These are phyloP conservation scores for Dromococcyx pavoninus DNA, from an alignment of 2,797 vertebrate genomes.

Conservation along the genomic window DNA sequence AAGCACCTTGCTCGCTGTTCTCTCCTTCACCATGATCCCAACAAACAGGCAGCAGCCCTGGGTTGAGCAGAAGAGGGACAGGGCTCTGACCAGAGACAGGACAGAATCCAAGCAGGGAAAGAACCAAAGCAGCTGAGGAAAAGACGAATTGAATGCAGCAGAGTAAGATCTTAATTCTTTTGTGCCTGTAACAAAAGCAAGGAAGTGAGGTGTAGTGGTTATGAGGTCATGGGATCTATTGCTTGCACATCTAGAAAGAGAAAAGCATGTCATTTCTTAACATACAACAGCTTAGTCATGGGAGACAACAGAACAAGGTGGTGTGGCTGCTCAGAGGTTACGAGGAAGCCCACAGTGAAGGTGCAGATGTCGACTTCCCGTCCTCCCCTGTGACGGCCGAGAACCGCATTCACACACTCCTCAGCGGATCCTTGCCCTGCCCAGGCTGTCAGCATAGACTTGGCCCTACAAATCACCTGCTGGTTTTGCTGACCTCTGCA, in stretches of 20 bases:
- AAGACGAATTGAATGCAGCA: neutral
- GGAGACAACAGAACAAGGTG: neutral
- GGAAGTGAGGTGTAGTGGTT: neutral
- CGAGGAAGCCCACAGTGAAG: accelerated
- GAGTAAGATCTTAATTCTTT: neutral
- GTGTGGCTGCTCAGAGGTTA: neutral
- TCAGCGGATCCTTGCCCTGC: neutral
- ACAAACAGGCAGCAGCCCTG: neutral
- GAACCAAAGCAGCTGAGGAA: neutral
- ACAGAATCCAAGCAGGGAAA: neutral
- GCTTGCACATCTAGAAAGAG: neutral
- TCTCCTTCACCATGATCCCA: neutral
- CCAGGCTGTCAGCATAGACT: neutral
- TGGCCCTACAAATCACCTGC: neutral
- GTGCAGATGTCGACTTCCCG: accelerated
- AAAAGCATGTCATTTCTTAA: neutral
- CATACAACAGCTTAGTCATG: neutral
- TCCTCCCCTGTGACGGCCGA: accelerated
- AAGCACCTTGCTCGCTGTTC: too few relatives aligned
- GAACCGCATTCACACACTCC: neutral
- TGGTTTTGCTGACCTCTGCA: accelerated
- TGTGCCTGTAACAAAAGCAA: neutral
- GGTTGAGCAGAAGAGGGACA: neutral
- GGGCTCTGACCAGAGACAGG: neutral
- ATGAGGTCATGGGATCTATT: neutral